phyloP scores from a whole-genome alignment of 2,888 invertebrate genomes.

The Melolontha melolontha region DNA sequence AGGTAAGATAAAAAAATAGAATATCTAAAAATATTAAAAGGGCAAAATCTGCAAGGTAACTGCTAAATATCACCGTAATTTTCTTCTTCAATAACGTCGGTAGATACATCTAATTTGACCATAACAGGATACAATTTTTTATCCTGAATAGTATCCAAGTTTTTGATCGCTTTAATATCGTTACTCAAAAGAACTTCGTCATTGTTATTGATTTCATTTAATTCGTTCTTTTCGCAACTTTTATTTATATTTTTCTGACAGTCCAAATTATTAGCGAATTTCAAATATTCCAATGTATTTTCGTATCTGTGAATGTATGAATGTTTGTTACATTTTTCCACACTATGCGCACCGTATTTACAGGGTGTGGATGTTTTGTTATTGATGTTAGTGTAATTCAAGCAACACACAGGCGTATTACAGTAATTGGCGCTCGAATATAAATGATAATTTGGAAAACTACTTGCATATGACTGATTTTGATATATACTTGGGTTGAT shows the following conservation, averaged over 20 bases:
- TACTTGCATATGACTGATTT: constrained; percentile 64
- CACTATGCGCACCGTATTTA: constrained; percentile 10
- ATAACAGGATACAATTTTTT: constrained; percentile 32
- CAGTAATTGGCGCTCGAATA: constrained; percentile 19
- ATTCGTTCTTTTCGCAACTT: constrained; percentile 3
- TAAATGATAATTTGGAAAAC: constrained; percentile 52
- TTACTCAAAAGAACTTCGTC: not conserved
- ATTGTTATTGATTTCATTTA: constrained; percentile 30
- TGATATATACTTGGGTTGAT: constrained; percentile 50
- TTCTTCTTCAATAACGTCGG: constrained; percentile 36
- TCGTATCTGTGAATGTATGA: constrained; percentile 25
- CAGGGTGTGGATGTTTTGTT: constrained; percentile 13
- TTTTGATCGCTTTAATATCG: constrained; percentile 10
- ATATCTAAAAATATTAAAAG: not conserved
- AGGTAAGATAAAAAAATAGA: too few relatives aligned
- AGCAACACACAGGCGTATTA: constrained; percentile 33
- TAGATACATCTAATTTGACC: constrained; percentile 31
- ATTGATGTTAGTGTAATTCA: constrained; percentile 30
- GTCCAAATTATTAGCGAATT: constrained; percentile 20
- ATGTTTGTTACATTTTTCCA: constrained; percentile 22
- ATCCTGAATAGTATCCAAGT: not conserved
- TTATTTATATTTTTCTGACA: constrained; percentile 3
- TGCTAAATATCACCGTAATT: constrained; percentile 49
- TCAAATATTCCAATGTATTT: constrained; percentile 27
- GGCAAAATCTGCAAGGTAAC: not conserved